These are phyloP conservation scores for Zoroaster sp. DNA, from an alignment of 53 echinoderm and acorn worm species.

Conservation along the genomic window DNA sequence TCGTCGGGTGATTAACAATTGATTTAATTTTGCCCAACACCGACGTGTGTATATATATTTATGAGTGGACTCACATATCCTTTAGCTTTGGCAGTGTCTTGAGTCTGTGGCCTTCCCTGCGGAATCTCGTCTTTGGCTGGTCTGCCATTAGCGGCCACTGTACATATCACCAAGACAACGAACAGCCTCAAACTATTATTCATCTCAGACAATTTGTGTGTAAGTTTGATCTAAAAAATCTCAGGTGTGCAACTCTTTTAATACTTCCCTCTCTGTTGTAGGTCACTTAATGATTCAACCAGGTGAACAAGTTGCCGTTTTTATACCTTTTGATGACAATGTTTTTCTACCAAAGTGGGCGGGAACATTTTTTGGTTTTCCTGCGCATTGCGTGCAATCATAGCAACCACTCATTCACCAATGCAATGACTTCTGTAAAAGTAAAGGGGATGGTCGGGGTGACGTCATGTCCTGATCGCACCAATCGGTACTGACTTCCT, in stretches of 20 bases:
- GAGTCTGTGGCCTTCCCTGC: not conserved
- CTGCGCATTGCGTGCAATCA: not conserved
- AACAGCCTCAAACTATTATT: not conserved
- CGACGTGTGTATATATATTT: not conserved
- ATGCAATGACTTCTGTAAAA: not conserved
- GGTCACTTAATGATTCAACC: not conserved
- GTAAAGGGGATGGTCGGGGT: not conserved
- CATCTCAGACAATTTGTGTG: not conserved
- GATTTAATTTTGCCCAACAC: not conserved
- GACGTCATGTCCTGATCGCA: not conserved
- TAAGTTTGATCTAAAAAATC: not conserved
- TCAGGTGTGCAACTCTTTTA: not conserved
- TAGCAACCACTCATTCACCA: not conserved
- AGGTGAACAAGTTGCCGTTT: no score
- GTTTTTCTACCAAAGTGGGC: not conserved
- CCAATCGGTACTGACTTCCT: not conserved
- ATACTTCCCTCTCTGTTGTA: not conserved
- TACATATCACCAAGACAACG: not conserved
- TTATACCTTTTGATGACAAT: not conserved
- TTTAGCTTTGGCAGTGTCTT: not conserved
- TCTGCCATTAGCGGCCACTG: not conserved
- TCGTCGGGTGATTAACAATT: no score
- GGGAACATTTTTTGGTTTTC: not conserved
- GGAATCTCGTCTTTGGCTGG: not conserved
- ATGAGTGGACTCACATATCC: slow-evolving; percentile 21